Conservation (phyloP, 1,140 invertebrate genomes). For the Drosophila pectinifera region DNA sequence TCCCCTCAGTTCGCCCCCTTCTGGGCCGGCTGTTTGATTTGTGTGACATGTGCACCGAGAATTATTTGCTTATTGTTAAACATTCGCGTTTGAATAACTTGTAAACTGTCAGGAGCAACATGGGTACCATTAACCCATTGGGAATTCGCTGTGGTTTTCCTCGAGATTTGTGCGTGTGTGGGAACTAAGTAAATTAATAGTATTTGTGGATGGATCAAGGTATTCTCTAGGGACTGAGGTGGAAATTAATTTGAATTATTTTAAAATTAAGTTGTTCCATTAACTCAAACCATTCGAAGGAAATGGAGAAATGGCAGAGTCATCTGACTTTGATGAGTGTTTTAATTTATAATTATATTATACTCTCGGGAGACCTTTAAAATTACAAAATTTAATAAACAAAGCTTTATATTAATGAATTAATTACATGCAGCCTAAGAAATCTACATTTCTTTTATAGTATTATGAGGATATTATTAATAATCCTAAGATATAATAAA, state of each 20-base stretch:
- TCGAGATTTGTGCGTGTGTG: not conserved
- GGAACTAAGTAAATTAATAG: slow-evolving; percentile 6
- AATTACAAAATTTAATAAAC: too few species aligned
- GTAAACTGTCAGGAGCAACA: slow-evolving; percentile 43
- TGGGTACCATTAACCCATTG: slow-evolving; percentile 56
- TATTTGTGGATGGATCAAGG: not conserved
- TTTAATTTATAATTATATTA: not conserved
- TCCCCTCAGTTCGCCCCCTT: too few species aligned
- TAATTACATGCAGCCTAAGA: too few species aligned
- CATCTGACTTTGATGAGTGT: not conserved
- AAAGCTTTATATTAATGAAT: too few species aligned
- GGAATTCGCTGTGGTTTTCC: slow-evolving; percentile 4
- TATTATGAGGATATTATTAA: too few species aligned
- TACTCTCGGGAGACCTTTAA: too few species aligned
- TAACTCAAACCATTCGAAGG: not conserved
- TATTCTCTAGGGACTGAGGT: not conserved
- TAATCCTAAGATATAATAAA: too few species aligned
- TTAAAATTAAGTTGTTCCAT: not conserved
- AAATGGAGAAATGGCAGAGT: too few species aligned
- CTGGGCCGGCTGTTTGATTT: slow-evolving; percentile 40
- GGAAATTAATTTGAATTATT: not conserved
- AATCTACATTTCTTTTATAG: not conserved
- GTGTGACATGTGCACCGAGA: slow-evolving; percentile 71
- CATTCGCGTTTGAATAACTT: slow-evolving; percentile 62
- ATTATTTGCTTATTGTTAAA: slow-evolving; percentile 80